Conservation (phyloP, 2,888 invertebrate species). For the Acrobeloides nanus region DNA sequence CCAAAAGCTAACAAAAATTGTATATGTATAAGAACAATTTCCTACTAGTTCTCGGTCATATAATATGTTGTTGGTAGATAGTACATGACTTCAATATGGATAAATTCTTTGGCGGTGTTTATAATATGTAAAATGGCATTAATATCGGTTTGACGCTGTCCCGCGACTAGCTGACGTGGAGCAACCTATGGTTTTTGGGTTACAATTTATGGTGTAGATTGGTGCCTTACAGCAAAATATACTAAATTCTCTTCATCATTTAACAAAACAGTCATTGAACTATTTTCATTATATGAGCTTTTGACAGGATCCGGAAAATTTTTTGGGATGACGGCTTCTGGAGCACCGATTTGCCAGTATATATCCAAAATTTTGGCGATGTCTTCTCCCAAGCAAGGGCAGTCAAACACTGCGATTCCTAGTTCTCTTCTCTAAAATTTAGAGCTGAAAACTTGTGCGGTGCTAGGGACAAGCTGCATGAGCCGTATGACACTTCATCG, state of each 20-base stretch:
- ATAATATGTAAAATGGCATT: conserved; percentile 29
- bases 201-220: too few species aligned
- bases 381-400: conserved; percentile 75
- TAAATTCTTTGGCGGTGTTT: conserved; percentile 19
- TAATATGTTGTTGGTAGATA: conserved; percentile 76
- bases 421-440: conserved; percentile 64
- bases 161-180: too few species aligned
- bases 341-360: conserved; percentile 46
- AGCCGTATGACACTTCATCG: too few species aligned
- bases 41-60: too few species aligned
- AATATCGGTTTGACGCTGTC: conserved; percentile 40
- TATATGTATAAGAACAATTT: too few species aligned
- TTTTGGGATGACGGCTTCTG: conserved; percentile 29
- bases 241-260: conserved; percentile 9
- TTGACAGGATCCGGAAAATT: conserved; percentile 22
- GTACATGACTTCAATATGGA: conserved; percentile 82
- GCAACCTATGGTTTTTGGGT: too few species aligned
- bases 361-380: conserved; percentile 77
- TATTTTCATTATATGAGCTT: conserved; percentile 26
- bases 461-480: too few species aligned
- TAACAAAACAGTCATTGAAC: conserved; percentile 33
- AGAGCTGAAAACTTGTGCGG: too few species aligned
- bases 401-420: conserved; percentile 73
- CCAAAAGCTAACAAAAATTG: too few species aligned
- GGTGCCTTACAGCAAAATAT: conserved; percentile 21